Base-by-base conservation (phyloP, 2,888 invertebrate genomes). In the Protophormia terraenovae region DNA sequence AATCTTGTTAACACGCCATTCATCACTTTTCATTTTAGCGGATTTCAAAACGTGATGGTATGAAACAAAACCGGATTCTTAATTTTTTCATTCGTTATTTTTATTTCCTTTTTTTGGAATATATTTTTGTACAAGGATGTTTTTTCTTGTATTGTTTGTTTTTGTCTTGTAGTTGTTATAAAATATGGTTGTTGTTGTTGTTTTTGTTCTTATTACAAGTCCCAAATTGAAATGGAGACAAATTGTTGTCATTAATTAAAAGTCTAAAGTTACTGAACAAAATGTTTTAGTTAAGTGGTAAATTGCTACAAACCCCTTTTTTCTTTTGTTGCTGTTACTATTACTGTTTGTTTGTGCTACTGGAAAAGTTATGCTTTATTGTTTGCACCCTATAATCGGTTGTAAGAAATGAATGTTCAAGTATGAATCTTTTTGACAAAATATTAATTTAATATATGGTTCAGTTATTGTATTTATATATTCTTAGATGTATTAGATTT, bases 1-100 rank as follows among this genome's bases (percentile, higher is more conserved):
- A 92, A 92, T 92, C 92, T 91, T 90, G 92, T 91, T 92, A 91
- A 92, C 92, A 90, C 88, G 90, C 91, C 90, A 92, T 92, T 92
- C 91, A 92, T 92, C 92, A 92, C 90, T 87, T 86, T 86, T 71
- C 79, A 53, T 72, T 79, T 84, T 75, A 72, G 83, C 77, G 80
- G 85, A 73, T 81, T 83, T 72, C 75, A 62, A 83, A 87, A 88
- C 87, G 88, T 87, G 88, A 86, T 79, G 88, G 86, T 80, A 88
- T 87, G 78, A 45, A 32, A 85, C 80, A 38, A 50, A 78, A 80
- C 64, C 77, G 84, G 86, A 86, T 82, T 82, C 38, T 24, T n/a
- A 41, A 35, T 19, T 79, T 66, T 14, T 66, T 83, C 27, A 0
- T 38, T 71, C 78, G 75, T 69, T 55, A 77, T 58, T 86, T 80